Evolutionary conservation across 2,797 vertebrate genomes (phyloP).

Genomic region (Apogon hyalosoma): DNA sequence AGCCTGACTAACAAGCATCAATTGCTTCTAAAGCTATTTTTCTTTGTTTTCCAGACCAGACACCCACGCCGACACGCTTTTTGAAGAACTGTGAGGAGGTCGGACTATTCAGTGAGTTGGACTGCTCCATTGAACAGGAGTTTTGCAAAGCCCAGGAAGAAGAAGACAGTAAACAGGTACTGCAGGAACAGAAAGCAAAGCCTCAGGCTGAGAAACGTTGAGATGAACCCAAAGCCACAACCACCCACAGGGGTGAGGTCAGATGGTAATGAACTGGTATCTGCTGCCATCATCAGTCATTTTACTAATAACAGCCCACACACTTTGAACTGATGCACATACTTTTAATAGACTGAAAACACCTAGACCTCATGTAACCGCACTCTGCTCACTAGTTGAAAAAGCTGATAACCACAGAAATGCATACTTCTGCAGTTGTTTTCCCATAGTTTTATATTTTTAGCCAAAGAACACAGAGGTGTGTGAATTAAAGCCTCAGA

Average conservation of each 20-base stretch:
- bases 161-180: conserved; percentile 96
- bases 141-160: conserved; percentile 98
- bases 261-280: conserved; percentile 46
- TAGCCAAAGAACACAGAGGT: neutral
- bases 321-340: conserved; percentile 19
- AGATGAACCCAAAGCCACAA: conserved; percentile 45
- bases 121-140: conserved; percentile 97
- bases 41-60: conserved; percentile 90
- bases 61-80: conserved; percentile 97
- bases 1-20: neutral
- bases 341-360: conserved; percentile 41
- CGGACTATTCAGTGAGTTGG: conserved; percentile 96
- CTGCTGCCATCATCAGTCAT: conserved; percentile 42
- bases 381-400: conserved; percentile 27
- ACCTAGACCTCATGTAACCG: conserved; percentile 16
- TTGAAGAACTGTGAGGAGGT: conserved; percentile 99
- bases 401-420: conserved; percentile 24
- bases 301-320: conserved; percentile 31
- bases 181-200: conserved; percentile 20
- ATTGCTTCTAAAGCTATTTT: neutral
- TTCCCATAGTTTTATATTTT: conserved; percentile 7
- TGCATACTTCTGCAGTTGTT: neutral
- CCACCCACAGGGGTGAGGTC: conserved; percentile 33
- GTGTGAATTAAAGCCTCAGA: too few species aligned
- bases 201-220: conserved; percentile 18